These are phyloP conservation scores for Protonibea diacanthus DNA, from an alignment of 2,797 vertebrate species.

Conservation along the genomic window DNA sequence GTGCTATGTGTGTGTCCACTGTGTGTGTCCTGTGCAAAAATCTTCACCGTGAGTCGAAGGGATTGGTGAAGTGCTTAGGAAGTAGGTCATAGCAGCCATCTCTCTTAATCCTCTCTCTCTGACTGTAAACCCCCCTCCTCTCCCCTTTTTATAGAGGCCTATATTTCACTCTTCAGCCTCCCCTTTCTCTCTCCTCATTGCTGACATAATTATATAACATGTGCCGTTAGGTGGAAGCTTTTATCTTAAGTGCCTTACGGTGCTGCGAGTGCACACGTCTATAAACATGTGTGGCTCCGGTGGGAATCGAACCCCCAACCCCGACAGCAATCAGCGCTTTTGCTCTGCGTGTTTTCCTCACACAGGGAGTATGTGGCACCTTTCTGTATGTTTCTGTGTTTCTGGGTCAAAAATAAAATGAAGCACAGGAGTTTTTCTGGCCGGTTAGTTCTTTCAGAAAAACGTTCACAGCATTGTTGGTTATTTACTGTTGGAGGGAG, in stretches of 20 bases:
- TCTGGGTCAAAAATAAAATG: conserved; percentile 29
- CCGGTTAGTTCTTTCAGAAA: neutral
- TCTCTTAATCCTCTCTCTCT: conserved; percentile 54
- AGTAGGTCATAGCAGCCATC: conserved; percentile 77
- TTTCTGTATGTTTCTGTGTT: conserved; percentile 12
- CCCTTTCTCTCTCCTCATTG: neutral
- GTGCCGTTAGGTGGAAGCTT: conserved; percentile 34
- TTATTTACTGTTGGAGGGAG: conserved; percentile 1
- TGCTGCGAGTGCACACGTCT: conserved; percentile 7
- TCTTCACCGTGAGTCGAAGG: conserved; percentile 49
- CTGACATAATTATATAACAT: conserved; percentile 45
- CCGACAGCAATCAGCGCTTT: neutral
- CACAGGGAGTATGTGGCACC: neutral
- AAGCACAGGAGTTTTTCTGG: conserved; percentile 9
- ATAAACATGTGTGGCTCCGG: neutral
- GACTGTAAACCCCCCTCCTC: conserved; percentile 17
- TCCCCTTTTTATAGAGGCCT: conserved; percentile 11
- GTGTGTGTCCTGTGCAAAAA: conserved; percentile 12
- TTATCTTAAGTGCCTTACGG: conserved; percentile 41
- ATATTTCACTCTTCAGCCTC: conserved; percentile 39
- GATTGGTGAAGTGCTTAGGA: conserved; percentile 67
- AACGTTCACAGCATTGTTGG: neutral
- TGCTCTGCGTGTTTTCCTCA: neutral
- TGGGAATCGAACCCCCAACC: conserved; percentile 41
- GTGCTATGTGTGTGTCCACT: neutral